Conservation (phyloP, 1,140 invertebrate species). For the Aphelenchoides fujianensis region DNA sequence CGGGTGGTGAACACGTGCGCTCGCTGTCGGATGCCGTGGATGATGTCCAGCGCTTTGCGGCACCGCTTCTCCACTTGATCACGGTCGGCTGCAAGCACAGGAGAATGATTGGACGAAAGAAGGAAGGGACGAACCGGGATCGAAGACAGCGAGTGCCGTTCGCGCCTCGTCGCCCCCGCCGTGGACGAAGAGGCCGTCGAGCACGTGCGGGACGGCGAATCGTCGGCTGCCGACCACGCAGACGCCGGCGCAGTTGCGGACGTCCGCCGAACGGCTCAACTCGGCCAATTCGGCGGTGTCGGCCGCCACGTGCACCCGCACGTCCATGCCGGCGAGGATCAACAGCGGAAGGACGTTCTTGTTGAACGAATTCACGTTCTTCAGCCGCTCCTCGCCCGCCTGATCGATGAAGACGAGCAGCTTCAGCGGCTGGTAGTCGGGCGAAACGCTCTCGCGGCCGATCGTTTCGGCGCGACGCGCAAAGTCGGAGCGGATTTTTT, state of each 20-base stretch:
- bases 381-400: neutral
- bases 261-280: conserved; percentile 16
- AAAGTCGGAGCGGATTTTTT: neutral
- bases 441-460: conserved; percentile 4
- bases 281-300: neutral
- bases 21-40: neutral
- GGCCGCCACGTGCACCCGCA: neutral
- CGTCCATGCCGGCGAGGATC: conserved; percentile 7
- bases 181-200: conserved; percentile 13
- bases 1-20: neutral
- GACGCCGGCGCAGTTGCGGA: conserved; percentile 14
- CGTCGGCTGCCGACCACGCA: neutral
- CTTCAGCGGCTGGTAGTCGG: conserved; percentile 9
- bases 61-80: conserved; percentile 4
- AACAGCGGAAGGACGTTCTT: conserved; percentile 13
- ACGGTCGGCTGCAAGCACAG: conserved; percentile 5
- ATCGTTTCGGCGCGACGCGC: neutral
- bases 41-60: conserved; percentile 7
- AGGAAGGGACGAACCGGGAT: conserved; percentile 10
- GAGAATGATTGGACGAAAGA: neutral
- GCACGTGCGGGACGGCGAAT: conserved; percentile 7
- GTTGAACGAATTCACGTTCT: conserved; percentile 15
- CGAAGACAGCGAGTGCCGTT: conserved; percentile 14
- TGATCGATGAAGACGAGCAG: conserved; percentile 17
- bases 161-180: neutral